Base-by-base conservation (phyloP, 2,113 vertebrate species). In the Numenius arquata region DNA sequence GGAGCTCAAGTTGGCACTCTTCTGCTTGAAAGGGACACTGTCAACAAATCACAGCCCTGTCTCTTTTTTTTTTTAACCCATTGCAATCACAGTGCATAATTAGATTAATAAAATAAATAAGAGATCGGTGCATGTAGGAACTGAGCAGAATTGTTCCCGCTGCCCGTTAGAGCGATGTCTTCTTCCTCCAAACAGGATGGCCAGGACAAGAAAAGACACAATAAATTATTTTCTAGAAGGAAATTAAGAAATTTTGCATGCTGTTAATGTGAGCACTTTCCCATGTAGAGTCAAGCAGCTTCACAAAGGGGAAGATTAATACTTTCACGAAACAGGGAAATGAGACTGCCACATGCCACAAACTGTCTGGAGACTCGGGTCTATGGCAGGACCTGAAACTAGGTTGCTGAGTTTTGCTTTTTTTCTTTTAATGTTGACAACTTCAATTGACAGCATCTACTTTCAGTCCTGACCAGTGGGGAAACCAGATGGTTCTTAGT, bases 301-400 rank as follows among this genome's bases (percentile, higher is more conserved):
- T n/a, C 88, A 52, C 62, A 81, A 71, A 92, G 79, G 48, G 80
- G 66, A 96, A 95, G 68, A 82, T 32, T 3, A 36, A 66, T 1
- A 13, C 66, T 81, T 36, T 30, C 26, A 53, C 18, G 13, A 15
- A 83, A 82, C 58, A 82, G 87, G 77, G 93, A 96, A 91, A 90
- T 15, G 87, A 85, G 53, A 77, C 59, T 53, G 45, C 36, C 73
- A 50, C 74, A 50, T 25, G 65, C 52, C 65, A 77, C 63, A 58
- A 47, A 8, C 27, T 50, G 71, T 7, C 83, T 56, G 65, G 68
- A 65, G 48, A 48, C 52, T 45, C 0, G 1, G 30, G 22, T 25
- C 52, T 56, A 68, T 3, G 15, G 65, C 48, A 75, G 85, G 70
- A 94, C 77, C 56, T 75, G 53, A 87, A 91, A 93, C 30, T 18